Percentiles rank a stretch among this genome's conserved stretches.
phyloP scores from a whole-genome alignment of 2,888 invertebrate species.

The Drosophila borborema region DNA sequence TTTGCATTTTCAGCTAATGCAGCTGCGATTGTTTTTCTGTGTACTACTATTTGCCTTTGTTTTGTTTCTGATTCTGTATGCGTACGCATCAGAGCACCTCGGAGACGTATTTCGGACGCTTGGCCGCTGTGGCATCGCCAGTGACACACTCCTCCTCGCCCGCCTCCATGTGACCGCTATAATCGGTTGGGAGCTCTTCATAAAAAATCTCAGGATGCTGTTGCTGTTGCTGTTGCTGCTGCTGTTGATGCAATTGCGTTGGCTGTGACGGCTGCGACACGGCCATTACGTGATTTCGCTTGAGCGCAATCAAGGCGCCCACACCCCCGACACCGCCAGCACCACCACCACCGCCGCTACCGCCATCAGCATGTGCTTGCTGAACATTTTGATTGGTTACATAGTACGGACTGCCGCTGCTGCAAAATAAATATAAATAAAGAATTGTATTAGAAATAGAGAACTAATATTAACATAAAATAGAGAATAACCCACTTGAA shows the following conservation, averaged over 20 bases:
- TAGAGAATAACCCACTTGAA: constrained; percentile 76
- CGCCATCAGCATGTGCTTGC: constrained; percentile 61
- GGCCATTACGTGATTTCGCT: constrained; percentile 83
- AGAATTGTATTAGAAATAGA: neutral
- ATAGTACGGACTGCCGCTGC: constrained; percentile 83
- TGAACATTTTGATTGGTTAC: constrained; percentile 81
- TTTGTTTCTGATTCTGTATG: constrained; percentile 67
- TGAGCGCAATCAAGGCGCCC: constrained; percentile 83
- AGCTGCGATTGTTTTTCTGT: constrained; percentile 21
- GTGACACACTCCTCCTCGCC: constrained; percentile 83
- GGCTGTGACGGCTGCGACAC: constrained; percentile 68
- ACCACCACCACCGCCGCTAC: constrained; percentile 37
- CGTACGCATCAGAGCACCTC: constrained; percentile 84
- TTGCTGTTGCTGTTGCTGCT: constrained; percentile 51
- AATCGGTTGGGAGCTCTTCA: constrained; percentile 84
- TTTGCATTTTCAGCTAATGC: constrained; percentile 18
- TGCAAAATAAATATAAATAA: constrained; percentile 28
- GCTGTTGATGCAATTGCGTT: constrained; percentile 67
- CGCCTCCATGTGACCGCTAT: constrained; percentile 82
- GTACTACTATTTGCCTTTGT: constrained; percentile 62
- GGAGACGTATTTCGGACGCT: constrained; percentile 83
- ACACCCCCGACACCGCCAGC: constrained; percentile 57
- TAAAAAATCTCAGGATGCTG: constrained; percentile 82
- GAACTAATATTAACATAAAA: neutral
- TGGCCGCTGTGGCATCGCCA: constrained; percentile 72